Conservation (phyloP, 2,113 vertebrate species). For the Callospermophilus lateralis region DNA sequence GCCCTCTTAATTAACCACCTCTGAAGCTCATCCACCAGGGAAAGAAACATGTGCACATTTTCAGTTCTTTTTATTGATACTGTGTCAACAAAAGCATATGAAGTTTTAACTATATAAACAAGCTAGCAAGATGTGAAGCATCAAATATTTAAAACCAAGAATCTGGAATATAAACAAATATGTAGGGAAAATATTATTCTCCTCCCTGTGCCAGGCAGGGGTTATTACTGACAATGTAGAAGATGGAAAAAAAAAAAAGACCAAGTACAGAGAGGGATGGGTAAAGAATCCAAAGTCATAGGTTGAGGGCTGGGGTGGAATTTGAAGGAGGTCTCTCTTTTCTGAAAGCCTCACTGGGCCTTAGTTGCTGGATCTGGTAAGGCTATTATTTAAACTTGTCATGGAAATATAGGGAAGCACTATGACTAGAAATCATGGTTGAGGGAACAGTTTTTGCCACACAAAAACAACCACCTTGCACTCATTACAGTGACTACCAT, state of each 20-base stretch:
- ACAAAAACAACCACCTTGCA: not conserved
- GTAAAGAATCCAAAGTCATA: not conserved
- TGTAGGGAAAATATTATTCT: slow-evolving; percentile 46
- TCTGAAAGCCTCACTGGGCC: not conserved
- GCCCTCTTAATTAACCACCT: slow-evolving; percentile 60
- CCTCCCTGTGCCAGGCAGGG: not conserved
- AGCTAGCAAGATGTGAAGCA: slow-evolving; percentile 62
- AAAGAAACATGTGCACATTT: slow-evolving; percentile 7
- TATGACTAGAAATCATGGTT: not conserved
- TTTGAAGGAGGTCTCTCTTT: not conserved
- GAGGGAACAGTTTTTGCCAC: not conserved
- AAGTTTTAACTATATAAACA: slow-evolving; percentile 76
- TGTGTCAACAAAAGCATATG: slow-evolving; percentile 70
- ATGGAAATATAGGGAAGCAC: not conserved
- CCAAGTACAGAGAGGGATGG: not conserved
- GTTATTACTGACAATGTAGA: slow-evolving; percentile 1
- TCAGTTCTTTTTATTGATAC: slow-evolving; percentile 65
- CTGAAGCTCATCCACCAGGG: not conserved
- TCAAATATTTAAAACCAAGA: slow-evolving; percentile 80
- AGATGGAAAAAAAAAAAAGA: not conserved
- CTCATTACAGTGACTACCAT: not conserved
- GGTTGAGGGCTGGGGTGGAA: too few relatives aligned
- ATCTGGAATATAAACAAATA: slow-evolving; percentile 66
- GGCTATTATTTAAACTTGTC: not conserved
- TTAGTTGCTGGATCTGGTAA: not conserved